These are phyloP conservation scores for Zophobas atratus DNA, from an alignment of 1,140 invertebrate species.

Conservation along the genomic window DNA sequence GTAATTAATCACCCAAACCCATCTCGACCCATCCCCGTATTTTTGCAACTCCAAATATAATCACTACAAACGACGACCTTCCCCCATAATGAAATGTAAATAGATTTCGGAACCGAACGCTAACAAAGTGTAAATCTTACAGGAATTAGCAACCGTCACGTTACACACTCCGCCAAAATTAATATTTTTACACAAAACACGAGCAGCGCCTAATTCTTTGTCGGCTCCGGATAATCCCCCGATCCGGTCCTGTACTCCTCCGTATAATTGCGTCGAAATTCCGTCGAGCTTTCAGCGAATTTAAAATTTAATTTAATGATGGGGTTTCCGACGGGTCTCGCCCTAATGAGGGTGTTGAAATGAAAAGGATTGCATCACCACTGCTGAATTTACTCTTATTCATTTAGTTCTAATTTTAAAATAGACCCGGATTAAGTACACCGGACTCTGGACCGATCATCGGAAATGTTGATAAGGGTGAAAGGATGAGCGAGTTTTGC, in stretches of 20 bases:
- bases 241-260: slow-evolving; percentile 22
- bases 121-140: slow-evolving; percentile 42
- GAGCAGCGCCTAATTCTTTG: slow-evolving; percentile 13
- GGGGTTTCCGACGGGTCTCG: slow-evolving; percentile 33
- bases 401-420: slow-evolving; percentile 34
- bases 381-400: slow-evolving; percentile 38
- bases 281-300: slow-evolving; percentile 24
- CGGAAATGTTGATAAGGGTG: slow-evolving; percentile 29
- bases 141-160: slow-evolving; percentile 28
- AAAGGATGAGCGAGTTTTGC: not conserved
- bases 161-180: slow-evolving; percentile 22
- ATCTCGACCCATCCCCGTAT: slow-evolving; percentile 5
- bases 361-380: slow-evolving; percentile 34
- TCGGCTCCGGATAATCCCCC: slow-evolving; percentile 9
- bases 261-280: slow-evolving; percentile 29
- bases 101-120: slow-evolving; percentile 34
- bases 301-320: slow-evolving; percentile 41
- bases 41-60: slow-evolving; percentile 13
- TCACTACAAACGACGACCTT: slow-evolving; percentile 15
- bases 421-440: slow-evolving; percentile 12
- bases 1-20: not conserved
- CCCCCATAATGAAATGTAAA: slow-evolving; percentile 35
- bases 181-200: slow-evolving; percentile 35
- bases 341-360: slow-evolving; percentile 40
- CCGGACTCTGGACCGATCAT: not conserved